phyloP scores from a whole-genome alignment of 2,888 invertebrate species.

The Pinctada fucata region DNA sequence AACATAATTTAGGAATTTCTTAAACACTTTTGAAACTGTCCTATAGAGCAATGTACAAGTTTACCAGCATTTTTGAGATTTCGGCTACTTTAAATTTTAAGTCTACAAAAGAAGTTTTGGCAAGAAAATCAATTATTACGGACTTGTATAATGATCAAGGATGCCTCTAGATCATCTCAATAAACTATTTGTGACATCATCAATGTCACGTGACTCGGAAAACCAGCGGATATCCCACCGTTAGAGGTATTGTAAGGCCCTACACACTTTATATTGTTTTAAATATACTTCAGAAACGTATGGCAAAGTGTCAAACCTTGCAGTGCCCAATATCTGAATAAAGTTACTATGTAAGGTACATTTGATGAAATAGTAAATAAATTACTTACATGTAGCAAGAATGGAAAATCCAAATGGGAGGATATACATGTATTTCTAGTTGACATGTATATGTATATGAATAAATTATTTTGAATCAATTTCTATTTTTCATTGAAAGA shows the following conservation, averaged over 20 bases:
- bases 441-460: too few species aligned
- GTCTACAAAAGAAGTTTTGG: conserved; percentile 25
- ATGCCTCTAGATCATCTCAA: conserved; percentile 38
- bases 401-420: too few species aligned
- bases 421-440: too few species aligned
- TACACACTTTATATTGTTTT: conserved; percentile 21
- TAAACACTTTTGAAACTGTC: not conserved
- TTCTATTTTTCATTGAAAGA: too few species aligned
- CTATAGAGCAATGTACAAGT: not conserved
- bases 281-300: too few species aligned
- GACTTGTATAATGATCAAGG: conserved; percentile 39
- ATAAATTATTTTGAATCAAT: too few species aligned
- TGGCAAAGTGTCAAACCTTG: too few species aligned
- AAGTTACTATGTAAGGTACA: too few species aligned
- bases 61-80: too few species aligned
- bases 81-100: not conserved
- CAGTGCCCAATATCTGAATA: too few species aligned
- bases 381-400: too few species aligned
- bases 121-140: conserved; percentile 35
- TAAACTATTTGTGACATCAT: conserved; percentile 18
- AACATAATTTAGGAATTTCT: not conserved
- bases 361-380: too few species aligned
- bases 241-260: conserved; percentile 35
- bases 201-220: conserved; percentile 19
- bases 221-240: conserved; percentile 10